Conservation (phyloP, 2,113 vertebrate genomes). For the Entelurus aequoreus region DNA sequence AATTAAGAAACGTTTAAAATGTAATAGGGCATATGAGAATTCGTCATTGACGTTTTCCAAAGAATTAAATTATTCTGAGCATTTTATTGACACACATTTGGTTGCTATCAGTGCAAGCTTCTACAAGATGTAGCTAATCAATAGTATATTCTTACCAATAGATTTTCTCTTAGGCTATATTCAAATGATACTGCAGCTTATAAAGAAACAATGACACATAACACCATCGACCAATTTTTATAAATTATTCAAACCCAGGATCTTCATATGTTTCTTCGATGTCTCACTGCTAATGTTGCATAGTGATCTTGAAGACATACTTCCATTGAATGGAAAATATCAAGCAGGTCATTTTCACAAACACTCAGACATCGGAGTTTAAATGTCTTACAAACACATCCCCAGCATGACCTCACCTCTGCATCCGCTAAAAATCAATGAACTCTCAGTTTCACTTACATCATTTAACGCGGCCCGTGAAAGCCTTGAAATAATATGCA, state of each 20-base stretch:
- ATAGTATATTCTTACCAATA: slow-evolving; percentile 33
- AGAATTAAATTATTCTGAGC: slow-evolving; percentile 16
- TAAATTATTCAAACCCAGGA: slow-evolving; percentile 40
- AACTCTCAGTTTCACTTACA: too few species aligned
- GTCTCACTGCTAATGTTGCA: background rate
- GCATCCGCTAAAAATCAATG: too few species aligned
- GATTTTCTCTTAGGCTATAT: slow-evolving; percentile 40
- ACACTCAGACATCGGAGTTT: too few species aligned
- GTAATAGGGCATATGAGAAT: background rate
- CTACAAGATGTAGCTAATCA: slow-evolving; percentile 30
- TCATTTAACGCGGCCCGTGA: too few species aligned
- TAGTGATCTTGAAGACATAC: background rate
- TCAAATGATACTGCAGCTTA: slow-evolving; percentile 33
- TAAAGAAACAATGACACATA: slow-evolving; percentile 49
- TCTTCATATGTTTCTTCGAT: background rate
- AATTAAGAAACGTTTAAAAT: slow-evolving; percentile 18
- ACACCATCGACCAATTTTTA: slow-evolving; percentile 40
- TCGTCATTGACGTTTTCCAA: slow-evolving; percentile 12
- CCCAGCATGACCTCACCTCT: too few species aligned
- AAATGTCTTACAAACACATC: too few species aligned
- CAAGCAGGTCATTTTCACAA: too few species aligned
- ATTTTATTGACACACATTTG: slow-evolving; percentile 29
- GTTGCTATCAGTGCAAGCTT: slow-evolving; percentile 26
- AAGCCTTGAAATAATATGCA: too few species aligned
- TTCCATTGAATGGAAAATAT: background rate